Percentiles rank a stretch among this genome's conserved stretches.
Conservation (phyloP, 2,113 vertebrate species). For the Hydropotes inermis region DNA sequence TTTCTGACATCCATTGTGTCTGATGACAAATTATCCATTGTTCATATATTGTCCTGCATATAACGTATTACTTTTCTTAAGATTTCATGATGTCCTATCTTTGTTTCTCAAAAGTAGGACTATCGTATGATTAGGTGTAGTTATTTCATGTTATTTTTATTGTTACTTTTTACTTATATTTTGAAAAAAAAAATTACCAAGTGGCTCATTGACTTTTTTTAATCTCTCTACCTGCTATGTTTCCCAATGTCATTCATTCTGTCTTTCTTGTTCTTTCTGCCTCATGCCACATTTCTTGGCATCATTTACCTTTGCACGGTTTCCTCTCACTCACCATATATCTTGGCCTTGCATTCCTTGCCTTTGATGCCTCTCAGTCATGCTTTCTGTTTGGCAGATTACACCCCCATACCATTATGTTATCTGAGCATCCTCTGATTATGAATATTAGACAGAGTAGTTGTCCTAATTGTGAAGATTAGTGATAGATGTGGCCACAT, state of each 20-base stretch:
- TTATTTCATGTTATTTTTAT: not conserved
- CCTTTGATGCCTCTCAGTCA: not conserved
- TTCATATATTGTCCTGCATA: not conserved
- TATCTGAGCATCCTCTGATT: not conserved
- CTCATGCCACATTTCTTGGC: not conserved
- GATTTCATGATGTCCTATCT: not conserved
- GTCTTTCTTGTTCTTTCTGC: not conserved
- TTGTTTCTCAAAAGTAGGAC: not conserved
- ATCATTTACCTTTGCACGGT: not conserved
- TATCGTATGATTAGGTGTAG: not conserved
- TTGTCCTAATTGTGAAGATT: not conserved
- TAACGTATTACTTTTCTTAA: not conserved
- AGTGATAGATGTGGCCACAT: not conserved
- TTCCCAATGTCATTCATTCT: not conserved
- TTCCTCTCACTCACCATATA: not conserved
- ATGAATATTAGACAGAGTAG: not conserved
- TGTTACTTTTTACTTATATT: not conserved
- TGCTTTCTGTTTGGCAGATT: not conserved
- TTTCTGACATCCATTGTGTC: not conserved
- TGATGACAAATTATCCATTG: not conserved
- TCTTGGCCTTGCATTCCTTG: not conserved
- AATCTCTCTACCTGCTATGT: not conserved
- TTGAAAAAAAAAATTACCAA: not conserved
- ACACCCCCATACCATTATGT: not conserved
- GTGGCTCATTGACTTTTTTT: not conserved